Base-by-base conservation (phyloP, 2,888 invertebrate genomes). In the Sisyra nigra region DNA sequence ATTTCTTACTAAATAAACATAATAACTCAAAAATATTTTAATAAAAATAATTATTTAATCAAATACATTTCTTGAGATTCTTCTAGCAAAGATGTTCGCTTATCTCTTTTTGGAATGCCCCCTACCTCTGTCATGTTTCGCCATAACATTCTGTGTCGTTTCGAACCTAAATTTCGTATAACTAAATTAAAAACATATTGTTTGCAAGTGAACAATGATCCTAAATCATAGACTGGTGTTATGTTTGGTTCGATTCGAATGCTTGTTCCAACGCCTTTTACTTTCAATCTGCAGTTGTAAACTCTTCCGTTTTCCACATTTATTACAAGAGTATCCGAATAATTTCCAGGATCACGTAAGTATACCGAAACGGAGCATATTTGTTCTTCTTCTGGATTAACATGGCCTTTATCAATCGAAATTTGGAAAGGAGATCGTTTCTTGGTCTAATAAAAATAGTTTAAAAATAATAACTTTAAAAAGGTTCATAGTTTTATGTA, bases 221-320 rank as follows among this genome's bases (percentile, higher is more conserved):
- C 80, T 36, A 80, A 66, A 47, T 72, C 59, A 40, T 76, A 62
- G 14, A 54, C 61, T 15, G 69, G 71, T 33, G 71, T 68, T 41
- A 78, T 62, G 1, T 63, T 57, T 1, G 80, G 78, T 36, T 74
- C 69, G 10, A 74, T 70, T 17, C 71, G 52, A 46, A 83, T 74
- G 47, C 76, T 76, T 1, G 76, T 74, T 3, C 83, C 83, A 35
- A 70, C 59, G 10, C 80, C 82, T 46, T 66, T 67, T 1, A 73
- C 77, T 18, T 62, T 63, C 32, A 81, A 52, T 4, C 70, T 65
- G 11, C 67, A 58, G 4, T 52, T 51, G 14, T 64, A 55, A 2
- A 61, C 57, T 24, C 63, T 61, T 43, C 68, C 62, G 48, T 68
- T 62, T 29, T 58, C 45, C 18, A 63, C 50, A 9, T 51, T 45